These are phyloP conservation scores for Teleogryllus occipitalis DNA, from an alignment of 1,140 invertebrate genomes.

Conservation along the genomic window DNA sequence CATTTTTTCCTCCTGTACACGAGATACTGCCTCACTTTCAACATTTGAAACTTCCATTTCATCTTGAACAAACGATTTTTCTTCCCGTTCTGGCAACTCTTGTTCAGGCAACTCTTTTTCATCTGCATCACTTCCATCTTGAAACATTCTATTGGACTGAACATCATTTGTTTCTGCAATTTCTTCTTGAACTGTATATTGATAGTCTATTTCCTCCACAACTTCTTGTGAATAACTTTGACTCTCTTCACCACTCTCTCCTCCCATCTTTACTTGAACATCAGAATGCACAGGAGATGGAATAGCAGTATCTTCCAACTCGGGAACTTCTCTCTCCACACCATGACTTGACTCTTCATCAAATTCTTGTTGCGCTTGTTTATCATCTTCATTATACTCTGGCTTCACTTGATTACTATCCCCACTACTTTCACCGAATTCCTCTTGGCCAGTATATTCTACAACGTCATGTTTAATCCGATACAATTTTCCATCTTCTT, in stretches of 20 bases:
- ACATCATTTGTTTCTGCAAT: conserved; percentile 22
- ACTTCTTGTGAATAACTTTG: conserved; percentile 4
- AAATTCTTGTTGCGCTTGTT: not conserved
- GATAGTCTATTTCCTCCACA: conserved; percentile 6
- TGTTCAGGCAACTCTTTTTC: not conserved
- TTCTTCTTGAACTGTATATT: conserved; percentile 19
- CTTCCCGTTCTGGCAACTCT: not conserved
- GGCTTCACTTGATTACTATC: not conserved
- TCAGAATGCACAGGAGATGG: conserved; percentile 28
- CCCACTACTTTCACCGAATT: not conserved
- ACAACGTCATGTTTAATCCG: not conserved
- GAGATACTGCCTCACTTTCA: not conserved
- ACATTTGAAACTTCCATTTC: conserved; percentile 20
- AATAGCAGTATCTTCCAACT: conserved; percentile 33
- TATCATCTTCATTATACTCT: not conserved
- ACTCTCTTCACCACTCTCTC: conserved; percentile 22
- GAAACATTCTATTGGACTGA: conserved; percentile 12
- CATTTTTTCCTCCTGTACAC: not conserved
- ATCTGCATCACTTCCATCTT: conserved; percentile 10
- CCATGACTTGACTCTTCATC: conserved; percentile 6
- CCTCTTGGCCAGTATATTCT: not conserved
- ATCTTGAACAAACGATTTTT: conserved; percentile 7
- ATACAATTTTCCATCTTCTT: not conserved
- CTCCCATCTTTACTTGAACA: conserved; percentile 27
- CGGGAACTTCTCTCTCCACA: conserved; percentile 29